These are phyloP conservation scores for Carposina sasakii DNA, from an alignment of 1,140 invertebrate species.

Conservation along the genomic window DNA sequence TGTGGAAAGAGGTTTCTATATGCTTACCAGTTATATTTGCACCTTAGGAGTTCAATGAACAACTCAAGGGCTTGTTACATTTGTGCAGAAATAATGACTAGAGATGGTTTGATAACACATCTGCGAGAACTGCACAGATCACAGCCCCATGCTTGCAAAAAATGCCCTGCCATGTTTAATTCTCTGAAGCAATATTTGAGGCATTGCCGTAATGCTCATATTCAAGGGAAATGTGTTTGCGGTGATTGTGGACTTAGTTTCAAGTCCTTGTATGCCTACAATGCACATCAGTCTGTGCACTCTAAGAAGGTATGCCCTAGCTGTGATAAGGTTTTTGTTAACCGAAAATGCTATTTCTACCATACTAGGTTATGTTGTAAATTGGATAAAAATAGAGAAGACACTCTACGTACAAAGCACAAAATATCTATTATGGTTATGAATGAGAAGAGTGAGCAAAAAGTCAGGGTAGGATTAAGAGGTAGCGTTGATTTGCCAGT, in stretches of 20 bases:
- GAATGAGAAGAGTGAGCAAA: constrained; percentile 29
- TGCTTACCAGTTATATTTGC: constrained; percentile 35
- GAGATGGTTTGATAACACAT: constrained; percentile 39
- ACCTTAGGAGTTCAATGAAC: constrained; percentile 48
- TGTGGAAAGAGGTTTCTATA: constrained; percentile 44
- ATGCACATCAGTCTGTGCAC: constrained; percentile 41
- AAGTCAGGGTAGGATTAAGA: constrained; percentile 39
- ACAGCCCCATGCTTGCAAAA: constrained; percentile 37
- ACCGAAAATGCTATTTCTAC: constrained; percentile 45
- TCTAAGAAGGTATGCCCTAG: constrained; percentile 38
- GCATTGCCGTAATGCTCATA: constrained; percentile 34
- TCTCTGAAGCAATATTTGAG: constrained; percentile 22
- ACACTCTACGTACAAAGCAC: constrained; percentile 26
- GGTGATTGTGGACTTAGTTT: constrained; percentile 49
- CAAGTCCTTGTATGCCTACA: constrained; percentile 28
- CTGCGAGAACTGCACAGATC: constrained; percentile 29
- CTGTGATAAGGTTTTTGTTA: constrained; percentile 46
- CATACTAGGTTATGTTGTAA: constrained; percentile 47
- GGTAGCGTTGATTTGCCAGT: constrained; percentile 39
- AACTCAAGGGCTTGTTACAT: constrained; percentile 43
- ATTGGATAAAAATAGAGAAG: constrained; percentile 29
- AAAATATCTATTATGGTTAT: constrained; percentile 32
- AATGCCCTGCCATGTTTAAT: constrained; percentile 38
- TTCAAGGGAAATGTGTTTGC: constrained; percentile 31
- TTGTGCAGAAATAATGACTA: constrained; percentile 42